Evolutionary conservation across 2,797 vertebrate species (phyloP).

Genomic region (Xerus rutilus): DNA sequence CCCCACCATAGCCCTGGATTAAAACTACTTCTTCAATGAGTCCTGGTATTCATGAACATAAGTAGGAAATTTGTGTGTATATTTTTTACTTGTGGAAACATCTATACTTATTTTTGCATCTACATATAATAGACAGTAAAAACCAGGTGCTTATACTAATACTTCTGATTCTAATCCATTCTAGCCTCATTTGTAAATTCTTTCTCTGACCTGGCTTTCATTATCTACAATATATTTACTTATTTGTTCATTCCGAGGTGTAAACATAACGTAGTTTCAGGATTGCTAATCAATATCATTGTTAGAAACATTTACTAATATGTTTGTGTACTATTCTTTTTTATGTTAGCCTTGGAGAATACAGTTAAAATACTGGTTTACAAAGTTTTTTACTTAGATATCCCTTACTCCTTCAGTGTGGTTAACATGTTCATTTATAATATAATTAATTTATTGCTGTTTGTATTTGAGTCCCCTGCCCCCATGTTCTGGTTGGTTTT

Average conservation of each 20-base stretch:
- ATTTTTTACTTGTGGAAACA: neutral
- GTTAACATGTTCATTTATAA: neutral
- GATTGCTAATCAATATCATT: neutral
- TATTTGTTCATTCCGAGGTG: neutral
- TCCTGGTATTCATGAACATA: neutral
- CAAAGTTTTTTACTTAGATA: neutral
- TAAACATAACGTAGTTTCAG: neutral
- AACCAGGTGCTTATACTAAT: neutral
- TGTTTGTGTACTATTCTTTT: neutral
- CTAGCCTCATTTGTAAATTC: neutral
- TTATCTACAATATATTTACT: neutral
- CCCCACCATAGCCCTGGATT: neutral
- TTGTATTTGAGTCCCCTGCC: neutral
- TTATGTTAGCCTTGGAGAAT: neutral
- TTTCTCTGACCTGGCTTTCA: neutral
- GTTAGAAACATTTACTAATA: neutral
- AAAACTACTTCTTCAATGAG: neutral
- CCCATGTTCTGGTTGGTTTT: neutral
- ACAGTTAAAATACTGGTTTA: neutral
- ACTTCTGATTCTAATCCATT: neutral
- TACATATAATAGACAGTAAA: neutral
- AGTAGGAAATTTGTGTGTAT: neutral
- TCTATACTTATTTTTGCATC: neutral
- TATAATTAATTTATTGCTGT: neutral
- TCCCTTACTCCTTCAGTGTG: neutral